Percentiles rank a stretch among this genome's conserved stretches.
phyloP scores from a whole-genome alignment of 2,113 vertebrate species.

The Thunnus thynnus region DNA sequence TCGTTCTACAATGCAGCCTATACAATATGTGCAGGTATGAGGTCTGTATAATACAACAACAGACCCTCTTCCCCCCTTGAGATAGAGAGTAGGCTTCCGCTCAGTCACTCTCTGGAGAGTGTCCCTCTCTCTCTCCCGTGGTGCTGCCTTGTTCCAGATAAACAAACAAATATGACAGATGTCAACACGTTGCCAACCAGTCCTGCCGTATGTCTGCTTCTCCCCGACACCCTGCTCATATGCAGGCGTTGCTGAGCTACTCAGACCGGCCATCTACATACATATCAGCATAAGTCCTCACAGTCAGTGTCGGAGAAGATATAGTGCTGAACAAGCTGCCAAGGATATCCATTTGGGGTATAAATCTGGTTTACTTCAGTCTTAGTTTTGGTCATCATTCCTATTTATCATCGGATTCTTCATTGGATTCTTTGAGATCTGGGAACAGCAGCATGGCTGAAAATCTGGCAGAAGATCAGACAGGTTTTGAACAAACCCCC shows the following conservation, averaged over 20 bases:
- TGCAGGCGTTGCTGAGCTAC: constrained; percentile 11
- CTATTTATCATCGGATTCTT: background rate
- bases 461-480: constrained; percentile 4
- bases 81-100: constrained; percentile 30
- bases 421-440: background rate
- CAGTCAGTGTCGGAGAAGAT: constrained; percentile 4
- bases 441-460: background rate
- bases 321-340: background rate
- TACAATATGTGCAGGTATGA: constrained; percentile 12
- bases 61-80: constrained; percentile 1
- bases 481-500: background rate
- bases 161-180: constrained; percentile 76
- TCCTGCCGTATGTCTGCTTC: constrained; percentile 26
- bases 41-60: constrained; percentile 22
- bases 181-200: constrained; percentile 63
- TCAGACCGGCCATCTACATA: constrained; percentile 13
- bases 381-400: background rate
- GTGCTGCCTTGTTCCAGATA: constrained; percentile 64
- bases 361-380: too few species aligned
- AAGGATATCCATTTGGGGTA: too few species aligned
- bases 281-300: background rate
- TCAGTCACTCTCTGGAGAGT: constrained; percentile 52
- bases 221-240: constrained; percentile 25
- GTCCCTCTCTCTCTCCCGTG: constrained; percentile 46
- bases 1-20: background rate